These are phyloP conservation scores for Lucifuga dentata DNA, from an alignment of 2,113 vertebrate species.

Conservation along the genomic window DNA sequence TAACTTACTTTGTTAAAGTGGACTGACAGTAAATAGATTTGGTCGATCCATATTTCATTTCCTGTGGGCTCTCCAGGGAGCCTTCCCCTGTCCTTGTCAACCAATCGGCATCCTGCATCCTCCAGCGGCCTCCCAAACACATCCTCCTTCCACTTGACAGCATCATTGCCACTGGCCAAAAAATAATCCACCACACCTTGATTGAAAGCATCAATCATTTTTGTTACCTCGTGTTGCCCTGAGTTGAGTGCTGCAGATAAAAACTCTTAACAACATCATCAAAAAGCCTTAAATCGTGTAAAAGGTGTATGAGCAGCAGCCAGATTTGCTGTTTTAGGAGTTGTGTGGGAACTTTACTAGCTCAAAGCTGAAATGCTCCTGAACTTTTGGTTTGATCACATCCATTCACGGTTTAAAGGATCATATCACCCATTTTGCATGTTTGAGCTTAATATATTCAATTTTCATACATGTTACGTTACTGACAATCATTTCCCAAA, in stretches of 20 bases:
- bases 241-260: constrained; percentile 1
- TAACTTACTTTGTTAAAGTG: constrained; percentile 55
- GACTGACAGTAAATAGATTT: constrained; percentile 71
- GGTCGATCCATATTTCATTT: constrained; percentile 70
- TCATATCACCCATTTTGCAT: no score
- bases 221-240: constrained; percentile 26
- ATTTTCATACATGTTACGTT: no score
- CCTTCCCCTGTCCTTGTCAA: constrained; percentile 51
- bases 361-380: no score
- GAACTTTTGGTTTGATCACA: no score
- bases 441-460: no score
- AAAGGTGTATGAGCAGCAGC: neutral
- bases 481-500: no score
- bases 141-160: constrained; percentile 44
- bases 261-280: neutral
- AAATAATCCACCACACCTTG: constrained; percentile 7
- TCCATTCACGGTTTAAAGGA: no score
- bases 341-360: no score
- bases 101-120: constrained; percentile 21
- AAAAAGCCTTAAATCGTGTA: constrained; percentile 3
- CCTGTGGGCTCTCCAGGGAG: constrained; percentile 49
- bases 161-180: constrained; percentile 15
- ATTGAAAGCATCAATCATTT: constrained; percentile 53
- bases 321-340: no score
- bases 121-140: constrained; percentile 23